Base-by-base conservation (phyloP, 2,113 vertebrate species). In the Kryptolebias marmoratus region DNA sequence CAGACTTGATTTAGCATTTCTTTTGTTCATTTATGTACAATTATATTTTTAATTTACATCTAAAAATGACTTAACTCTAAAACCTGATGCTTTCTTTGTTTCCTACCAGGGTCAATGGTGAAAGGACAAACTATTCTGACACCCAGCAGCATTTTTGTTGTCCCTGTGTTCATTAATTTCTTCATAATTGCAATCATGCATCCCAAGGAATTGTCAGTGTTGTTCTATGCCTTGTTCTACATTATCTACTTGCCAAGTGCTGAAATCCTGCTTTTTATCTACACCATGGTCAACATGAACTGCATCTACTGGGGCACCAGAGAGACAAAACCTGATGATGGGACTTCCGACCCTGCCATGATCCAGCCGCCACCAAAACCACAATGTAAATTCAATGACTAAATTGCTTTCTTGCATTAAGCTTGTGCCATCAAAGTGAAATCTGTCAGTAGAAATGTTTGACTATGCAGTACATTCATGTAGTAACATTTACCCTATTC, bases 281-380 rank as follows among this genome's bases (percentile, higher is more conserved):
- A 94, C 82, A 90, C 91, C 50, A 88, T 94, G 85, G 88, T 87
- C 60, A 94, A 94, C 82, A 89, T 94, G 91, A 91, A 94, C 86
- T 88, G 91, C 0, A 87, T 94, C 31, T 93, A 93, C 8, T 94
- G 93, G 93, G 93, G 93, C 16, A 94, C 93, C 9, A 80, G 93
- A 11, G 93, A 94, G 74, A 16, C 79, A 27, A 65, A 50, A 4
- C 31, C 45, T 22, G 11, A 49, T 1, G 2, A 32, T 4, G 79
- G 28, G 10, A 56, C 58, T 6, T 42, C 12, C 8, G 2, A 30
- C 16, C 16, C 65, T 10, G 11, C 3, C 49, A 18, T 11, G 0
- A 0, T 2, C 11, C 2, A 0, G 0, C 52, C 14, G 2, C 72
- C 72, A 52, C 62, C 81, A 53, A 54, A 2, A 22, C 0, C n/a